phyloP scores from a whole-genome alignment of 2,888 invertebrate species.

The Buathra laborator region DNA sequence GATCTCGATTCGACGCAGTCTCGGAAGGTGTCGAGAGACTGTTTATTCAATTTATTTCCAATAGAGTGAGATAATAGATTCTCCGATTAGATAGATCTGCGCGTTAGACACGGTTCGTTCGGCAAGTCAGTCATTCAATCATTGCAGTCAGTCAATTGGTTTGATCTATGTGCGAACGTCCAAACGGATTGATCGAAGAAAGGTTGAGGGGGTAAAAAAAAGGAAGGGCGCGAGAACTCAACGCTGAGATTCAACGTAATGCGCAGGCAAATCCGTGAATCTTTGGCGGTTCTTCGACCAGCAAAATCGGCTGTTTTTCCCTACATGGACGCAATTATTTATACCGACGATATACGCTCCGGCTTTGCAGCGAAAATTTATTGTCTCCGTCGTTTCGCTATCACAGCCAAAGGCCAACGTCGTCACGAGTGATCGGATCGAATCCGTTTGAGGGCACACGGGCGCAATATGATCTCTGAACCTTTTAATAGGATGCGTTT shows the following conservation, averaged over 20 bases:
- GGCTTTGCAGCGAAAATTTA: constrained; percentile 75
- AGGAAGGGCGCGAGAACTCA: background rate
- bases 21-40: background rate
- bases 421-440: constrained; percentile 78
- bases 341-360: constrained; percentile 50
- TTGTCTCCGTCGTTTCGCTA: constrained; percentile 65
- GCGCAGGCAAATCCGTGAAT: background rate
- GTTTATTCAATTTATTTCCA: constrained; percentile 51
- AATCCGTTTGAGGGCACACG: constrained; percentile 77
- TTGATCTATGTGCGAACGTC: constrained; percentile 54
- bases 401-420: constrained; percentile 79
- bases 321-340: constrained; percentile 74
- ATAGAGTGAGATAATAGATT: constrained; percentile 53
- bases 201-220: constrained; percentile 7
- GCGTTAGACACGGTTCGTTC: constrained; percentile 39
- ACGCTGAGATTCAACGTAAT: background rate
- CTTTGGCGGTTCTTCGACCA: background rate
- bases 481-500: constrained; percentile 81
- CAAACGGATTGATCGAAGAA: constrained; percentile 59
- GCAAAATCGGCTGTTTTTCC: constrained; percentile 20
- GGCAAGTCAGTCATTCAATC: constrained; percentile 21
- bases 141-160: constrained; percentile 20
- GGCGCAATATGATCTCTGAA: constrained; percentile 79
- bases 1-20: background rate
- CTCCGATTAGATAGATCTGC: constrained; percentile 39